Conservation (phyloP, 2,888 invertebrate species). For the Globia sparganii region DNA sequence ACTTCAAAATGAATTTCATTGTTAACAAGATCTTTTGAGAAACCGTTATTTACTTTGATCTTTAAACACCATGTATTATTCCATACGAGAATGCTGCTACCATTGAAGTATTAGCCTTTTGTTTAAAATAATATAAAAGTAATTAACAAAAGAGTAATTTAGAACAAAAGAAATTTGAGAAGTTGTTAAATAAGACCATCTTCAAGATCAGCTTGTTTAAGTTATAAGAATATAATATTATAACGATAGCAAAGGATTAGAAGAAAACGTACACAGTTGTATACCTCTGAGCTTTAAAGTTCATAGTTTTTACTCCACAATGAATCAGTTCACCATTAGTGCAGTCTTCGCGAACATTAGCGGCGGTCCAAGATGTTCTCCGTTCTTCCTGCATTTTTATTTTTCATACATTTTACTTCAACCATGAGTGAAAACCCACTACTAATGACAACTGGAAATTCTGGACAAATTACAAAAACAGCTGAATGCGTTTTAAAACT, state of each 20-base stretch:
- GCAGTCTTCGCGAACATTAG: conserved; percentile 54
- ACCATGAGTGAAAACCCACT: conserved; percentile 78
- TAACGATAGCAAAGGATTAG: neutral
- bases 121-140: neutral
- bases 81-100: neutral
- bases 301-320: conserved; percentile 62
- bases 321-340: conserved; percentile 57
- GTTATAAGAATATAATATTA: neutral
- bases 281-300: conserved; percentile 63
- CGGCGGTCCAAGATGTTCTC: conserved; percentile 69
- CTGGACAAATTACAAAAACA: conserved; percentile 82
- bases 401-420: conserved; percentile 71
- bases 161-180: neutral
- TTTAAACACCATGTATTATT: neutral
- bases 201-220: neutral
- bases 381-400: conserved; percentile 62
- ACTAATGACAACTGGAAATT: conserved; percentile 81
- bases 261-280: conserved; percentile 40
- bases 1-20: conserved; percentile 40
- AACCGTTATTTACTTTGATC: conserved; percentile 29
- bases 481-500: conserved; percentile 89
- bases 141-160: neutral
- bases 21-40: conserved; percentile 10
- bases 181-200: neutral
- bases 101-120: neutral